These are phyloP conservation scores for Masticophis lateralis DNA, from an alignment of 2,797 vertebrate genomes.

Conservation along the genomic window DNA sequence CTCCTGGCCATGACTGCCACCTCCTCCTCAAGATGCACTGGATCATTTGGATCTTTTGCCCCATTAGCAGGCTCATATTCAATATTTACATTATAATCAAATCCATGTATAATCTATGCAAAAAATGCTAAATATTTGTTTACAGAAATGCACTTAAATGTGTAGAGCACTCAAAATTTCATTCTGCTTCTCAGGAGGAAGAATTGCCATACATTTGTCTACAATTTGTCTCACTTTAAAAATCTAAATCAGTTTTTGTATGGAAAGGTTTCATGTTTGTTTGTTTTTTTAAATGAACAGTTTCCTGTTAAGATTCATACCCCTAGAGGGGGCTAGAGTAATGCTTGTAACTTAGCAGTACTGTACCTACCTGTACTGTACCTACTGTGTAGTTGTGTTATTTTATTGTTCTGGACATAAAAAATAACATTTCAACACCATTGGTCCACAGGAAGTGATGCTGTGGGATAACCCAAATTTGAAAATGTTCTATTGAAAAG, in stretches of 20 bases:
- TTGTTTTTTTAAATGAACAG: not conserved
- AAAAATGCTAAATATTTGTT: not conserved
- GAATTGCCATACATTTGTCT: not conserved
- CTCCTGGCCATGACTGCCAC: not conserved
- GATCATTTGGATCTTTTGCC: not conserved
- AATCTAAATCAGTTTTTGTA: not conserved
- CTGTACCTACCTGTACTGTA: not conserved
- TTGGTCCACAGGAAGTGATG: too few species aligned
- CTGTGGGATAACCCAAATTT: too few species aligned
- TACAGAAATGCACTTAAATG: not conserved
- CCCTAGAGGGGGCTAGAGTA: constrained; percentile 37
- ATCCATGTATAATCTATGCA: too few species aligned
- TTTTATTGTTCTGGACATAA: too few species aligned
- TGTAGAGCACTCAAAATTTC: not conserved
- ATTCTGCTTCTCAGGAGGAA: not conserved
- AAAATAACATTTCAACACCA: too few species aligned
- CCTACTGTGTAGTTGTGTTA: too few species aligned
- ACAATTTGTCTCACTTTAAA: not conserved
- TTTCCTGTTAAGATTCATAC: not conserved
- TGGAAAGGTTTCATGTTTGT: not conserved
- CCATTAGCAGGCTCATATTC: not conserved
- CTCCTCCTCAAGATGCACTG: not conserved
- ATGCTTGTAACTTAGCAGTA: constrained; percentile 6
- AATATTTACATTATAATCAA: not conserved
- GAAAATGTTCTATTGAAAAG: too few species aligned